Evolutionary conservation across 2,888 invertebrate genomes (phyloP).

Genomic region (Cantharis nigra): DNA sequence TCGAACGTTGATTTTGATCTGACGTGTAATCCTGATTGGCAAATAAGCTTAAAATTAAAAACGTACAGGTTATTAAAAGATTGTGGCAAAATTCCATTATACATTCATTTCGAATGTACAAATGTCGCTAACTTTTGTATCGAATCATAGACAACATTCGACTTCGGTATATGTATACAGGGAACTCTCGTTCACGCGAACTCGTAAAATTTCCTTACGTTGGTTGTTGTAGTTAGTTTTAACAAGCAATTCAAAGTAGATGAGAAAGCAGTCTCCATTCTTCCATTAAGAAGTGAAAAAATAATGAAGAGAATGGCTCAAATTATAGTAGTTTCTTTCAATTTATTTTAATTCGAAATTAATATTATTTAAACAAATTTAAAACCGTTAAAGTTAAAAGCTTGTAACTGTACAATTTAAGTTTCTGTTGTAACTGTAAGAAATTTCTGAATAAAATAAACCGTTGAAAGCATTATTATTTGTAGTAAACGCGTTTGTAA

Average conservation of each 20-base stretch:
- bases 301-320: background rate
- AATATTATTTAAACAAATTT: constrained; percentile 3
- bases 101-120: background rate
- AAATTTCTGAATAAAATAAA: background rate
- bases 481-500: background rate
- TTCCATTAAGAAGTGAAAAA: background rate
- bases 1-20: background rate
- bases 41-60: background rate
- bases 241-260: background rate
- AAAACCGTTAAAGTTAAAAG: background rate
- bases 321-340: background rate
- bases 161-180: background rate
- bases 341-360: background rate
- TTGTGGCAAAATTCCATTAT: background rate
- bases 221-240: background rate
- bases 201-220: background rate
- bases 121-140: background rate
- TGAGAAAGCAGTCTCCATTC: background rate
- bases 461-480: background rate
- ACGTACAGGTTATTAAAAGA: background rate
- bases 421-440: constrained; percentile 2
- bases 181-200: background rate
- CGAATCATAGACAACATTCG: background rate
- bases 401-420: background rate
- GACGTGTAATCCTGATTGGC: background rate